phyloP scores from a whole-genome alignment of 2,888 invertebrate species.

The Temnothorax unifasciatus region DNA sequence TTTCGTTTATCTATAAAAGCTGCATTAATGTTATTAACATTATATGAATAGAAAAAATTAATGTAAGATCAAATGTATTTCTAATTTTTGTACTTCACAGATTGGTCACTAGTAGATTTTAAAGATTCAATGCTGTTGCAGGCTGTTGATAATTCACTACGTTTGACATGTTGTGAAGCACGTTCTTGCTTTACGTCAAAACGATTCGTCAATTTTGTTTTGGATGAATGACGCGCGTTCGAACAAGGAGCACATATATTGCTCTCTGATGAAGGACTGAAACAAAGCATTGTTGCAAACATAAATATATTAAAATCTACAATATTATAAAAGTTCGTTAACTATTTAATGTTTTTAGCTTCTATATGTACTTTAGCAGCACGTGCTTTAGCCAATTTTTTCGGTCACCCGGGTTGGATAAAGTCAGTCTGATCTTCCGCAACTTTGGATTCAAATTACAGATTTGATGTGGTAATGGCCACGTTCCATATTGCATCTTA shows the following conservation, averaged over 20 bases:
- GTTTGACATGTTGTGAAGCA: slow-evolving; percentile 22
- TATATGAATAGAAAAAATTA: neutral
- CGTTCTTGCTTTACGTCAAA: slow-evolving; percentile 70
- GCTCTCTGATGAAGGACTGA: slow-evolving; percentile 63
- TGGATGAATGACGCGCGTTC: slow-evolving; percentile 60
- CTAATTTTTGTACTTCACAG: slow-evolving; percentile 55
- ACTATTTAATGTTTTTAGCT: neutral
- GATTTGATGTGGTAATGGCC: slow-evolving; percentile 80
- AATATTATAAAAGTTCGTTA: neutral
- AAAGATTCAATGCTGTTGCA: slow-evolving; percentile 66
- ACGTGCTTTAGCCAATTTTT: slow-evolving; percentile 79
- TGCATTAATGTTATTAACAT: neutral
- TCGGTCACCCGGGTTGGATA: slow-evolving; percentile 75
- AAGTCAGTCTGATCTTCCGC: slow-evolving; percentile 70
- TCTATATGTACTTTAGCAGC: slow-evolving; percentile 72
- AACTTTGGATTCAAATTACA: slow-evolving; percentile 65
- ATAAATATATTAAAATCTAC: neutral
- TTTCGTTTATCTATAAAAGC: neutral
- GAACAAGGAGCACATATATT: slow-evolving; percentile 63
- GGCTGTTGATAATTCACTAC: slow-evolving; percentile 58
- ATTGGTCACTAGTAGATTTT: slow-evolving; percentile 67
- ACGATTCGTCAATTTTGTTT: slow-evolving; percentile 66
- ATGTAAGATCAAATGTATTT: slow-evolving; percentile 1
- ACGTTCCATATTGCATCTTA: slow-evolving; percentile 82
- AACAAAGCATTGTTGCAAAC: neutral